A percentile compares a stretch with the other conserved stretches of the same genome.
These are phyloP conservation scores for Aspidiotus rigidus DNA, from an alignment of 2,888 invertebrate species.

Conservation along the genomic window DNA sequence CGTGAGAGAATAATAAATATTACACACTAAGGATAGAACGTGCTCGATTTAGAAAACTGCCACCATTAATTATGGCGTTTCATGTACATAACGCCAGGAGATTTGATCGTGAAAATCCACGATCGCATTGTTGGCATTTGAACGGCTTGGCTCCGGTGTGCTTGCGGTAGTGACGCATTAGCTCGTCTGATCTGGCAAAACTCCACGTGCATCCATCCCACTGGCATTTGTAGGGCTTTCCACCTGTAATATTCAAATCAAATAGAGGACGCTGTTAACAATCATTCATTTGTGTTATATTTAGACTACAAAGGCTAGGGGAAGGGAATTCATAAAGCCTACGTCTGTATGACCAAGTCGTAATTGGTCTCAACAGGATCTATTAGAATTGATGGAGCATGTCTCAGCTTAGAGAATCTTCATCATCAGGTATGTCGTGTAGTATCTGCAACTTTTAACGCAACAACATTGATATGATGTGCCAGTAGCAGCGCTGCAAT, in stretches of 20 bases:
- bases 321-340: too few species aligned
- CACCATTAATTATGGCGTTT: slow-evolving; percentile 59
- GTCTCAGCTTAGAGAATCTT: too few species aligned
- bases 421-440: too few species aligned
- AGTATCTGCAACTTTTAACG: too few species aligned
- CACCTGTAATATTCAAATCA: slow-evolving; percentile 58
- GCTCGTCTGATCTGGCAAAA: slow-evolving; percentile 89
- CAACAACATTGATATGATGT: too few species aligned
- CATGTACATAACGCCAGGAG: slow-evolving; percentile 92
- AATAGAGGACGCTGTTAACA: too few species aligned
- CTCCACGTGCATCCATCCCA: slow-evolving; percentile 98
- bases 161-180: slow-evolving; percentile 93
- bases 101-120: slow-evolving; percentile 93
- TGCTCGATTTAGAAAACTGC: neutral
- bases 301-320: too few species aligned
- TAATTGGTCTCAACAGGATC: too few species aligned
- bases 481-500: too few species aligned
- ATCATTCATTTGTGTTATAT: too few species aligned
- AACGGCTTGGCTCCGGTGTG: slow-evolving; percentile 96
- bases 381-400: too few species aligned
- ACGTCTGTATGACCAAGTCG: too few species aligned
- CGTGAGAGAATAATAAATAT: slow-evolving; percentile 4
- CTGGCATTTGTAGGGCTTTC: slow-evolving; percentile 94
- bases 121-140: slow-evolving; percentile 91
- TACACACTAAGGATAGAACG: neutral